Evolutionary conservation across 2,113 vertebrate genomes (phyloP).

Genomic region (Sorex fumeus): DNA sequence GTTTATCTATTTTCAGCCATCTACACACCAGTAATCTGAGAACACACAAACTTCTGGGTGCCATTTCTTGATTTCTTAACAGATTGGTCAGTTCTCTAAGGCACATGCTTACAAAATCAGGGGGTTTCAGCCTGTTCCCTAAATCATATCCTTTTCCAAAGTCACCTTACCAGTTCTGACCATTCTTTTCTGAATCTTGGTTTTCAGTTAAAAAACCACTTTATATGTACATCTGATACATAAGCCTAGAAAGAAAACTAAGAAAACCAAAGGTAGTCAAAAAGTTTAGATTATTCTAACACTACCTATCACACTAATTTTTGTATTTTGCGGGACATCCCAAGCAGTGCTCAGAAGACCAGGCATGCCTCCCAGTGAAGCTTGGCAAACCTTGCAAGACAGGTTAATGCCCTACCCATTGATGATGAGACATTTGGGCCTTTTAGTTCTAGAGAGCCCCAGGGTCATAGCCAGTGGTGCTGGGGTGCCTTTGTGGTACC

Average conservation of each 20-base stretch:
- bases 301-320: background rate
- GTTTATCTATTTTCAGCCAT: background rate
- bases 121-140: background rate
- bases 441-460: too few relatives aligned
- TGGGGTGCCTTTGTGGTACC: too few relatives aligned
- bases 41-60: background rate
- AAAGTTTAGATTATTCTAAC: background rate
- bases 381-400: too few relatives aligned
- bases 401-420: too few relatives aligned
- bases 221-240: background rate
- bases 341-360: too few relatives aligned
- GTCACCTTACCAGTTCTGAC: background rate
- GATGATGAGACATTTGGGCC: too few relatives aligned
- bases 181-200: background rate
- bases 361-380: too few relatives aligned
- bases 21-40: background rate
- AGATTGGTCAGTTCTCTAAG: background rate
- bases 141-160: background rate
- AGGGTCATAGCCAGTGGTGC: too few relatives aligned
- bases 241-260: background rate
- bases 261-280: background rate
- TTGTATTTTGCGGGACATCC: too few relatives aligned
- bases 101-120: fast-evolving
- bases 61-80: background rate
- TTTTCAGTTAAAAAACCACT: slow-evolving; percentile 16